Evolutionary conservation across 2,888 invertebrate species (phyloP).

Genomic region (Pogonocherus hispidulus): DNA sequence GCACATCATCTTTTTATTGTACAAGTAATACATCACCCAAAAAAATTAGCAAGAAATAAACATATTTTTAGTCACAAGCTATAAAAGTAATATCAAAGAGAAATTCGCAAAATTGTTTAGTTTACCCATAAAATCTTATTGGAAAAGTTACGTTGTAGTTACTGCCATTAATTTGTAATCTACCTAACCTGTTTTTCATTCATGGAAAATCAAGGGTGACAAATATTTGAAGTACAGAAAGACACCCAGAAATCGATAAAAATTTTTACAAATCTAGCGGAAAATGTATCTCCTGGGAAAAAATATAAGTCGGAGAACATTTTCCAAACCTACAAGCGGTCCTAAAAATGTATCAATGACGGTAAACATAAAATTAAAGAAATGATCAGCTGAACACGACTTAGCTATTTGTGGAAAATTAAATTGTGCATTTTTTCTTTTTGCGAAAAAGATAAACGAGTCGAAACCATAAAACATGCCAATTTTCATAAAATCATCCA

Average conservation of each 20-base stretch:
- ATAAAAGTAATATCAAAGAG: no score
- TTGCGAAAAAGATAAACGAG: not conserved
- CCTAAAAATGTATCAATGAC: not conserved
- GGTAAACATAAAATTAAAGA: not conserved
- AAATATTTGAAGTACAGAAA: not conserved
- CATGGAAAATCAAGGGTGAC: not conserved
- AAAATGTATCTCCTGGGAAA: constrained; percentile 21
- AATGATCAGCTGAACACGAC: not conserved
- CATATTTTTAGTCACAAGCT: no score
- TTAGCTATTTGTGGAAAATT: constrained; percentile 9
- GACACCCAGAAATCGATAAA: constrained; percentile 14
- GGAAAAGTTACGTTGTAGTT: not conserved
- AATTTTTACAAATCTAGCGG: not conserved
- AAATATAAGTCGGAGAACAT: constrained; percentile 27
- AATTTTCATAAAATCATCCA: not conserved
- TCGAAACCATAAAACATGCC: not conserved
- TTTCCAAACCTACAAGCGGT: not conserved
- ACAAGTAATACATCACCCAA: no score
- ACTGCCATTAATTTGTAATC: constrained; percentile 2
- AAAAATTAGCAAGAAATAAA: no score
- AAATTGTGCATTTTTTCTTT: not conserved
- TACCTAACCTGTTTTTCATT: not conserved
- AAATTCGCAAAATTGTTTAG: no score
- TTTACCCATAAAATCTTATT: no score
- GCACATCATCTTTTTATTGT: no score